Conservation (phyloP, 1,140 invertebrate genomes). For the Drosophila subobscura region DNA sequence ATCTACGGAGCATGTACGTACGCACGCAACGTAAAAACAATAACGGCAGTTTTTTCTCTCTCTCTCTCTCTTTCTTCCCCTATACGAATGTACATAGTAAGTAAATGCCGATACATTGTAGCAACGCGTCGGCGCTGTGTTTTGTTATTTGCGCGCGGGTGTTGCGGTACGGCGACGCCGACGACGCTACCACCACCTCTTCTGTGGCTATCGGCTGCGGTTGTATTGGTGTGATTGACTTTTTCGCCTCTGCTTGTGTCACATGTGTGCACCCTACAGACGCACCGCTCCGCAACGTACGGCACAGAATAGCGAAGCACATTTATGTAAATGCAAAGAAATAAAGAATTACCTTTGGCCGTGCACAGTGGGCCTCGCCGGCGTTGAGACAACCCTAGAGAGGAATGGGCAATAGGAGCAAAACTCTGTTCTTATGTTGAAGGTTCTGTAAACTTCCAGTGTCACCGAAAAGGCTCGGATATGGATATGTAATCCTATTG, state of each 20-base stretch:
- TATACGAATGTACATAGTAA: constrained; percentile 18
- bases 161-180: constrained; percentile 22
- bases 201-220: not conserved
- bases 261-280: constrained; percentile 48
- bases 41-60: constrained; percentile 52
- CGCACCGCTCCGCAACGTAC: not conserved
- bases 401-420: not conserved
- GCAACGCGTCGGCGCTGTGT: constrained; percentile 36
- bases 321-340: constrained; percentile 44
- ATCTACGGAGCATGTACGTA: constrained; percentile 15
- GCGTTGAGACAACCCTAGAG: no score
- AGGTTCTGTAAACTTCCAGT: no score
- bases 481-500: no score
- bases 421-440: not conserved
- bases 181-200: no score
- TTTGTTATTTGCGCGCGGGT: constrained; percentile 75
- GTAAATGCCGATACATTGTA: constrained; percentile 64
- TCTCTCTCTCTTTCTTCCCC: constrained; percentile 1
- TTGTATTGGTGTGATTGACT: constrained; percentile 53
- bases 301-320: constrained; percentile 19
- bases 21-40: constrained; percentile 48
- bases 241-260: constrained; percentile 62
- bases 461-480: no score
- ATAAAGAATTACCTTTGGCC: constrained; percentile 25
- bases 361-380: constrained; percentile 21